A percentile compares a stretch with the other conserved stretches of the same genome.
These are phyloP conservation scores for Melanotaenia duboulayi DNA, from an alignment of 2,113 vertebrate species.

Conservation along the genomic window DNA sequence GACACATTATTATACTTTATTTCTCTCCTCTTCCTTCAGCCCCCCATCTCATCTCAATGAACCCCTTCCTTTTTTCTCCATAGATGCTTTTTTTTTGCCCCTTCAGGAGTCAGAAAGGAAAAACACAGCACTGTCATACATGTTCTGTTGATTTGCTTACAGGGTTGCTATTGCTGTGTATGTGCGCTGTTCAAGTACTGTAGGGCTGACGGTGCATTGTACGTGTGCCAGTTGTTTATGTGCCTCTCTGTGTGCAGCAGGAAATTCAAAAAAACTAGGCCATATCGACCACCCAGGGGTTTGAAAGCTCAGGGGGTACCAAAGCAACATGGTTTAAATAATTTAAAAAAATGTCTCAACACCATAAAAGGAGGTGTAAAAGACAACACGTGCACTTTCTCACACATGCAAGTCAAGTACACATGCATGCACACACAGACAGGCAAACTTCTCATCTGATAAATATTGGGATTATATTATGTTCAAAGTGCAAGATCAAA, in stretches of 20 bases:
- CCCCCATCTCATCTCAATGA: slow-evolving; percentile 25
- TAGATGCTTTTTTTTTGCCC: slow-evolving; percentile 35
- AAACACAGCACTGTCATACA: slow-evolving; percentile 53
- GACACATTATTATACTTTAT: slow-evolving; percentile 72
- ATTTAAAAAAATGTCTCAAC: slow-evolving; percentile 47
- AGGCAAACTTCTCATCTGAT: slow-evolving; percentile 30
- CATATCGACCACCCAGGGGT: slow-evolving; percentile 81
- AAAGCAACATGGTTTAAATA: slow-evolving; percentile 76
- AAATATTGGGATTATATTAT: slow-evolving; percentile 40
- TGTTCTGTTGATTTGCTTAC: slow-evolving; percentile 55
- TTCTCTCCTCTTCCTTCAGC: slow-evolving; percentile 17
- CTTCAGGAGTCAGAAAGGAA: slow-evolving; percentile 40
- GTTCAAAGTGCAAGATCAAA: slow-evolving; percentile 66
- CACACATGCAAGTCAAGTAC: not conserved
- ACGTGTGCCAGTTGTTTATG: slow-evolving; percentile 74
- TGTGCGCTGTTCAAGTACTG: slow-evolving; percentile 11
- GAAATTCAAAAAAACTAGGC: slow-evolving; percentile 79
- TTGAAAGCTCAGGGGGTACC: slow-evolving; percentile 78
- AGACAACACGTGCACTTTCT: slow-evolving; percentile 51
- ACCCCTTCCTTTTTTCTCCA: slow-evolving; percentile 36
- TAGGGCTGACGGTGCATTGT: slow-evolving; percentile 69
- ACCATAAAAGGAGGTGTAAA: slow-evolving; percentile 31
- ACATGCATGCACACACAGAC: slow-evolving; percentile 9
- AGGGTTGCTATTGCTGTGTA: slow-evolving; percentile 27
- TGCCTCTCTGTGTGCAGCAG: slow-evolving; percentile 68